These are phyloP conservation scores for Babylonia areolata DNA, from an alignment of 1,140 invertebrate species.

Conservation along the genomic window DNA sequence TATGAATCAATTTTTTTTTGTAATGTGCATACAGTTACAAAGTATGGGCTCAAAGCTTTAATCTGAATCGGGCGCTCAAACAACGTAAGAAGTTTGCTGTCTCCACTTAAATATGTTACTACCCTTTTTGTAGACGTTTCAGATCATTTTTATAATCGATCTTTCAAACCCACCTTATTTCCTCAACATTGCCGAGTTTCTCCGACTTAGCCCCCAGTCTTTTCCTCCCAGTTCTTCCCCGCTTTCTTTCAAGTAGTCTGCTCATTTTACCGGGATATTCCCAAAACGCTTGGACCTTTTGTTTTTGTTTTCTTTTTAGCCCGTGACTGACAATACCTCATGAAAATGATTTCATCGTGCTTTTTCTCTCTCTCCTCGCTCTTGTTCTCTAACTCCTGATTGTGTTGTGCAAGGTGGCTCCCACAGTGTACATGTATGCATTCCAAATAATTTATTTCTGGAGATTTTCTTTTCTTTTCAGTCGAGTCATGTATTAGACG, in stretches of 20 bases:
- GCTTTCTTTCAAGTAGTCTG: background rate
- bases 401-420: slow-evolving; percentile 8
- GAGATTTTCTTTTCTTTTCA: slow-evolving; percentile 20
- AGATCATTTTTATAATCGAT: no score
- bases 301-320: background rate
- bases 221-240: background rate
- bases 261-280: background rate
- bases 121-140: no score
- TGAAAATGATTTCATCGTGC: background rate
- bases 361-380: background rate
- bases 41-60: slow-evolving; percentile 16
- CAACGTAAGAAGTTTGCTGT: background rate
- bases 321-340: slow-evolving; percentile 25
- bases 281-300: background rate
- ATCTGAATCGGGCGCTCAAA: slow-evolving; percentile 19
- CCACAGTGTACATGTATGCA: slow-evolving; percentile 30
- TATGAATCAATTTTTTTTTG: no score
- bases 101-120: no score
- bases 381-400: background rate
- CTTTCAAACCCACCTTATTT: no score
- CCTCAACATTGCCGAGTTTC: no score
- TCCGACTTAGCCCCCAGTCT: no score
- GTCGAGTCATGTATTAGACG: no score
- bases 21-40: background rate
- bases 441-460: slow-evolving; percentile 37